Base-by-base conservation (phyloP, 2,797 vertebrate genomes). In the Graptemys geographica region DNA sequence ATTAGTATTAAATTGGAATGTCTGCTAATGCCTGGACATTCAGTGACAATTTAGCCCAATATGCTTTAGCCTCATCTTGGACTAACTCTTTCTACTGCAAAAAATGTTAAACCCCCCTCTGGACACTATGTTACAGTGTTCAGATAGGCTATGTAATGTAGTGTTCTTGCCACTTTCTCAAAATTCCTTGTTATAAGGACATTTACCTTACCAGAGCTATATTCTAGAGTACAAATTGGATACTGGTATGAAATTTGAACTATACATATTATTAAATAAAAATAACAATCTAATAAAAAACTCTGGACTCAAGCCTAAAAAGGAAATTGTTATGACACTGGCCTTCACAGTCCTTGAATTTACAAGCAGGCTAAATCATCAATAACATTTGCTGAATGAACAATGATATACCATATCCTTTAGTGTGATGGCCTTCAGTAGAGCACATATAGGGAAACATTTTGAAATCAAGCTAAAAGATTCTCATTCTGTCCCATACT, bases 161-260 rank as follows among this genome's bases (percentile, higher is more conserved):
- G 7, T 89, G 72, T 27, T 47, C 88, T 56, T 89, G 55, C 13
- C 25, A 76, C 23, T 88, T 84, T 16, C 27, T 59, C 11, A 9
- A 65, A 79, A 49, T 95, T 90, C 47, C 55, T 62, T 81, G 5
- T 3, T 41, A 5, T 47, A 25, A 90, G 59, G 10, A 6, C 3
- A 89, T 90, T 89, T 83, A 84, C 41, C 49, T 65, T 21, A 72
- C n/a, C 2, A 15, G 9, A 49, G 2, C 8, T 69, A 25, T 55
- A 83, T 83, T 41, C 13, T 65, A 10, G 84, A 85, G 1, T 88
- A 86, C 5, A 96, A 78, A 6, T 56, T 18, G 18, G 41, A 78
- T 80, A 16, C 5, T 69, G 6, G 76, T 81, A 86, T 90, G 62
- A 92, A 95, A 87, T 88, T 85, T 91, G n/a, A 96, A 56, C 0